Evolutionary conservation across 2,888 invertebrate genomes (phyloP).

Genomic region (Neoascia interrupta): DNA sequence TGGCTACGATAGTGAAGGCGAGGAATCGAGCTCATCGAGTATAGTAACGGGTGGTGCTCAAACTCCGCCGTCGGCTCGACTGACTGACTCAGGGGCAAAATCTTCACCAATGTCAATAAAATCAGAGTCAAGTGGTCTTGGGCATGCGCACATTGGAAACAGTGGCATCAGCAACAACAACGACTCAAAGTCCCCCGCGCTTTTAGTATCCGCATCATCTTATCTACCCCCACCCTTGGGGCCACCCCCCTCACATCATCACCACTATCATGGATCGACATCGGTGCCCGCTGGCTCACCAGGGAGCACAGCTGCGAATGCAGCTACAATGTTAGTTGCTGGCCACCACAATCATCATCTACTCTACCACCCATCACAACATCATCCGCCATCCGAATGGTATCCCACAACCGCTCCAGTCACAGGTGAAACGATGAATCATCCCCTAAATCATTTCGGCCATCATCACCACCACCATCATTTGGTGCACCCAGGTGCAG

Average conservation of each 20-base stretch:
- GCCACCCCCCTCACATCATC: slow-evolving; percentile 76
- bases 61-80: slow-evolving; percentile 78
- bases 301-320: slow-evolving; percentile 73
- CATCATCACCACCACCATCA: slow-evolving; percentile 84
- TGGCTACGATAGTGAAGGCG: slow-evolving; percentile 91
- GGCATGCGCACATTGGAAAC: slow-evolving; percentile 34
- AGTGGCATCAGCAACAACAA: slow-evolving; percentile 33
- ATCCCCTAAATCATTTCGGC: slow-evolving; percentile 81
- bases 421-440: slow-evolving; percentile 78
- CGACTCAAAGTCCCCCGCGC: slow-evolving; percentile 75
- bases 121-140: slow-evolving; percentile 74
- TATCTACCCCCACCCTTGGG: slow-evolving; percentile 78
- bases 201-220: slow-evolving; percentile 77
- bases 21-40: slow-evolving; percentile 90
- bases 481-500: slow-evolving; percentile 85
- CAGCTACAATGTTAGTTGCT: slow-evolving; percentile 76
- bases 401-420: slow-evolving; percentile 79
- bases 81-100: slow-evolving; percentile 72
- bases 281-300: slow-evolving; percentile 72
- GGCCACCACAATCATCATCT: slow-evolving; percentile 79
- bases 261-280: slow-evolving; percentile 71
- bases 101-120: slow-evolving; percentile 79
- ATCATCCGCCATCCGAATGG: slow-evolving; percentile 79
- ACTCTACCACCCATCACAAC: slow-evolving; percentile 79
- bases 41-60: slow-evolving; percentile 79